A percentile compares a stretch with the other conserved stretches of the same genome.
These are phyloP conservation scores for Austrolebias charrua DNA, from an alignment of 2,797 vertebrate species.

Conservation along the genomic window DNA sequence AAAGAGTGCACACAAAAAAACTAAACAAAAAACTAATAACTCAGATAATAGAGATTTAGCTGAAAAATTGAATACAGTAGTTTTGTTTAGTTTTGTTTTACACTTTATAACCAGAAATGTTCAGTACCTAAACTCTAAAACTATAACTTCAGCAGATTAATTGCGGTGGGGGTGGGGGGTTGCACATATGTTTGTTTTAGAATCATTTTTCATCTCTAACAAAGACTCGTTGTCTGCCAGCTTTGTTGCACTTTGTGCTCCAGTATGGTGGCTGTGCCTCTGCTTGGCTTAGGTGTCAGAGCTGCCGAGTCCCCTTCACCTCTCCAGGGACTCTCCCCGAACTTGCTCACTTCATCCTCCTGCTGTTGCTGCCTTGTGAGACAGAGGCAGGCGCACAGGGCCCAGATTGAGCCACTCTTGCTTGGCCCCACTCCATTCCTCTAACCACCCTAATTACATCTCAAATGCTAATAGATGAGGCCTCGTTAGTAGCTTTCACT, in stretches of 20 bases:
- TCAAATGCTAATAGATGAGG: slow-evolving; percentile 76
- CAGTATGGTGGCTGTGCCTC: slow-evolving; percentile 45
- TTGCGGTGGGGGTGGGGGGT: slow-evolving; percentile 18
- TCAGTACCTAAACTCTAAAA: not conserved
- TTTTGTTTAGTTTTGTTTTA: not conserved
- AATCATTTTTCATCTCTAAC: slow-evolving; percentile 46
- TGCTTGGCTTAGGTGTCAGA: slow-evolving; percentile 48
- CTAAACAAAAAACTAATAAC: not conserved
- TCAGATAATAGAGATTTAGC: too few species aligned
- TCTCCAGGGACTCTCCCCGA: slow-evolving; percentile 63
- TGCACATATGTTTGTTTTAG: slow-evolving; percentile 56
- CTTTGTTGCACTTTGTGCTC: slow-evolving; percentile 36
- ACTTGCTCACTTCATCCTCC: slow-evolving; percentile 65
- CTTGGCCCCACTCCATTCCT: slow-evolving; percentile 64
- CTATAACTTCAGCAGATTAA: slow-evolving; percentile 25
- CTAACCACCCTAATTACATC: slow-evolving; percentile 73
- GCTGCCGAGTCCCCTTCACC: slow-evolving; percentile 51
- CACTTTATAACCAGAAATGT: slow-evolving; percentile 3
- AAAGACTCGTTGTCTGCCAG: slow-evolving; percentile 53
- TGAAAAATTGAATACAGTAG: too few species aligned
- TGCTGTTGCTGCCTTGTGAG: slow-evolving; percentile 72
- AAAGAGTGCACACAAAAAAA: not conserved
- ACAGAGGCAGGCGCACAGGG: slow-evolving; percentile 50
- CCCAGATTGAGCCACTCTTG: slow-evolving; percentile 73
- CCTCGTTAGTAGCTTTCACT: slow-evolving; percentile 74